Base-by-base conservation (phyloP, 1,140 invertebrate species). In the Zaprionus taronus region DNA sequence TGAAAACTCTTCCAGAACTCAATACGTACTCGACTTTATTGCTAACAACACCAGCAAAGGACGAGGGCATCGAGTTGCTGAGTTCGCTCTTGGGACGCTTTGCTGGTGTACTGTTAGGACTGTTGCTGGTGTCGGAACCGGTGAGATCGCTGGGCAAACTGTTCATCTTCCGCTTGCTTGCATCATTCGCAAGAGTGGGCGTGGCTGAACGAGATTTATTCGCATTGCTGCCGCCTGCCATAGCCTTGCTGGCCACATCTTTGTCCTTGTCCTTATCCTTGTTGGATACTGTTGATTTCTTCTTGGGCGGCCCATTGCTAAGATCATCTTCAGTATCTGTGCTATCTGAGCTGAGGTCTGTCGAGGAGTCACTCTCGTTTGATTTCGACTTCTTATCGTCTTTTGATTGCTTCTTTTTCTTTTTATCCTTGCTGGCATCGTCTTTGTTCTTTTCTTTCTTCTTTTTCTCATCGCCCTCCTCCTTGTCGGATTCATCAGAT, bases 311-410 rank as follows among this genome's bases (percentile, higher is more conserved):
- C 9, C 92, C 93, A 91, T 80, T 91, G 81, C 85, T 90, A 2
- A 90, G 81, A 58, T 93, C 93, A 28, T 93, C 91, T 78, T 96
- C 96, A 1, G 94, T 94, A 83, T 96, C 96, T 1, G 96, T 96
- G 1, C 96, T 96, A 82, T 96, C 96, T 15, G 95, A 96, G 92
- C 95, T 97, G 81, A 95, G 96, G 92, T 95, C 96, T 91, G 95
- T 96, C 76, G 95, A 96, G 57, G 95, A 95, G 72, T 95, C 95
- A 93, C 92, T 87, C 12, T 70, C 76, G 41, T 76, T 84, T 11
- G 61, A n/a, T 72, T 81, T 81, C 72, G 80, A 93, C 91, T 96
- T 95, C 78, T 95, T 95, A 12, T 93, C 93, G 72, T 96, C 94
- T 82, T 96, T 95, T 70, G 83, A 92, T 92, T 95, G 93, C 91